phyloP scores from a whole-genome alignment of 2,888 invertebrate species.

The Pyrgus malvae region DNA sequence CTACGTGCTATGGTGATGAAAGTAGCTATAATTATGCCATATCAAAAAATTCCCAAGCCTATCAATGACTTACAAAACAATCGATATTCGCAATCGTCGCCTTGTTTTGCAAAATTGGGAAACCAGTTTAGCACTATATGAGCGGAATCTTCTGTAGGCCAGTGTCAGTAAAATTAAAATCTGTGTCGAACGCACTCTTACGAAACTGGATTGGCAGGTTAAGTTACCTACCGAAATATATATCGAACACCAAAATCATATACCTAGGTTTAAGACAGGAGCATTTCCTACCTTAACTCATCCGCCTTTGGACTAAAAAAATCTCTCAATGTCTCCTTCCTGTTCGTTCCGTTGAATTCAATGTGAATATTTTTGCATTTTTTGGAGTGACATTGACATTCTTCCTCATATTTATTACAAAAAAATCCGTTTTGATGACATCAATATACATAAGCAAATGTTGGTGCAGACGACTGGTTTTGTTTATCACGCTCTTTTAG shows the following conservation, averaged over 20 bases:
- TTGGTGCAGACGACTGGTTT: neutral
- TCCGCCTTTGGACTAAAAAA: neutral
- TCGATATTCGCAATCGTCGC: slow-evolving; percentile 34
- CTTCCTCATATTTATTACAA: too few species aligned
- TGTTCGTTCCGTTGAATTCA: too few species aligned
- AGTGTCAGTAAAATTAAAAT: slow-evolving; percentile 34
- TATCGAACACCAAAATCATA: neutral
- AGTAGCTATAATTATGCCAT: neutral
- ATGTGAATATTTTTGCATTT: too few species aligned
- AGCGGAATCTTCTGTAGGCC: slow-evolving; percentile 37
- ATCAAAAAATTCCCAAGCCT: neutral
- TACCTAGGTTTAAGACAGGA: neutral
- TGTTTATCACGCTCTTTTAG: slow-evolving; percentile 11
- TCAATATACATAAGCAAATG: neutral
- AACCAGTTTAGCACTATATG: slow-evolving; percentile 37
- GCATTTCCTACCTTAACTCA: neutral
- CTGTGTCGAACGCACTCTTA: slow-evolving; percentile 17
- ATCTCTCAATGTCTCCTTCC: too few species aligned
- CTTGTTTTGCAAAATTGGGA: slow-evolving; percentile 37
- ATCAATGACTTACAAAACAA: slow-evolving; percentile 35
- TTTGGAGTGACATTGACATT: too few species aligned
- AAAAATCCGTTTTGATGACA: too few species aligned
- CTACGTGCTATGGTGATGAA: neutral
- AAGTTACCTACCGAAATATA: slow-evolving; percentile 11
- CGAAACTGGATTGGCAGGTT: slow-evolving; percentile 23